Evolutionary conservation across 2,888 invertebrate genomes (phyloP).

Genomic region (Hybos culiciformis): DNA sequence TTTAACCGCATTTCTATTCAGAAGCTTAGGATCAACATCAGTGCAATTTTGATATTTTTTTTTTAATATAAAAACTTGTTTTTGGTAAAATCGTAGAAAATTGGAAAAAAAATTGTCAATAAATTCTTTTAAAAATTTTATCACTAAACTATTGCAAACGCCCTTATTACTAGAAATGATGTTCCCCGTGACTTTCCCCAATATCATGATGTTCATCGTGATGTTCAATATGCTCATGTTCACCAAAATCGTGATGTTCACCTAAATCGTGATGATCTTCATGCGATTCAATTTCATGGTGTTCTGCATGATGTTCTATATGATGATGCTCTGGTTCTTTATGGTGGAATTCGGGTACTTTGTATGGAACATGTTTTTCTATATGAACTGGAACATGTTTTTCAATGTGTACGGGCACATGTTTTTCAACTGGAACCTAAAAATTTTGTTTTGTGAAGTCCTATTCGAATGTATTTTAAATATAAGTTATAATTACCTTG

Average conservation of each 20-base stretch:
- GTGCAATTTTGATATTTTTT: too few species aligned
- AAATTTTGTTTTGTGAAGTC: too few species aligned
- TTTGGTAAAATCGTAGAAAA: too few species aligned
- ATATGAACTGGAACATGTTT: conserved; percentile 46
- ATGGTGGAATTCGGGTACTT: conserved; percentile 51
- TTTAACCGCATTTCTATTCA: conserved; percentile 9
- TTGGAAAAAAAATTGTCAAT: too few species aligned
- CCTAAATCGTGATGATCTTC: conserved; percentile 15
- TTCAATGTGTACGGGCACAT: conserved; percentile 60
- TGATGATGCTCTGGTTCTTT: conserved; percentile 37
- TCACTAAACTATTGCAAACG: too few species aligned
- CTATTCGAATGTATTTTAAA: too few species aligned
- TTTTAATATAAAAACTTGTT: too few species aligned
- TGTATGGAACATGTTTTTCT: conserved; percentile 54
- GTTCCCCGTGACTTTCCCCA: conserved; percentile 35
- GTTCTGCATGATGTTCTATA: conserved; percentile 21
- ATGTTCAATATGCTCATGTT: conserved; percentile 8
- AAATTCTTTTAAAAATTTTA: too few species aligned
- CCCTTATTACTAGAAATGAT: conserved; percentile 10
- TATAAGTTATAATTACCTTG: too few species aligned
- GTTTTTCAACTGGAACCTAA: conserved; percentile 51
- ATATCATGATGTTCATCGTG: conserved; percentile 15
- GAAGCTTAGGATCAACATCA: too few species aligned
- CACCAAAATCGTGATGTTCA: conserved; percentile 30
- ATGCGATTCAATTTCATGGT: conserved; percentile 12